Percentiles rank a stretch among this genome's conserved stretches.
Conservation (phyloP, 2,888 invertebrate genomes). For the Drosophila lutescens region DNA sequence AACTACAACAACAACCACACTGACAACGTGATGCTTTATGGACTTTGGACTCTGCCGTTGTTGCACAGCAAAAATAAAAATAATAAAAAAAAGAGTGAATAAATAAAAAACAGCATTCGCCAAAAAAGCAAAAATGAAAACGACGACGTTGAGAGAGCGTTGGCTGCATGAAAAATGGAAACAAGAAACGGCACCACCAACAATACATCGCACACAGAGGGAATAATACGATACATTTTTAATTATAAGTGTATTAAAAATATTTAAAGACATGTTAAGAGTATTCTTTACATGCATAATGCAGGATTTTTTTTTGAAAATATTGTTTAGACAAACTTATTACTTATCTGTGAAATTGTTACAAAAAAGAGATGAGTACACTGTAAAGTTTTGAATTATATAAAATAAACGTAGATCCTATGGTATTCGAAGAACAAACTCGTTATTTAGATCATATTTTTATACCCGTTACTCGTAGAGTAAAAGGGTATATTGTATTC, state of each 20-base stretch:
- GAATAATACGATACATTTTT: not conserved
- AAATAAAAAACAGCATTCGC: conserved; percentile 52
- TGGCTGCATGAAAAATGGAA: conserved; percentile 75
- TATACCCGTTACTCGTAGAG: no score
- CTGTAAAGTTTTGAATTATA: no score
- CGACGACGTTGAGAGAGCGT: conserved; percentile 28
- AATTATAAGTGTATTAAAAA: not conserved
- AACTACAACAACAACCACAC: conserved; percentile 3
- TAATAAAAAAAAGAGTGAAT: conserved; percentile 18
- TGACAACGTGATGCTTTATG: conserved; percentile 75
- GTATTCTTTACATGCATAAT: no score
- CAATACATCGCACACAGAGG: conserved; percentile 23
- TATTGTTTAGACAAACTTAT: no score
- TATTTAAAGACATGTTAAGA: not conserved
- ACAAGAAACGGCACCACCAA: conserved; percentile 63
- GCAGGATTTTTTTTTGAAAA: no score
- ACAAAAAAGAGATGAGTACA: no score
- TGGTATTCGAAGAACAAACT: no score
- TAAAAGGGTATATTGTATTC: no score
- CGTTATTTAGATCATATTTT: no score
- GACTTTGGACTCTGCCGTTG: conserved; percentile 67
- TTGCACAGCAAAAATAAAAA: conserved; percentile 35
- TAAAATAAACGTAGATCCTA: no score
- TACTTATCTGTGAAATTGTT: no score
- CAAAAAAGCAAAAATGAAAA: conserved; percentile 76